phyloP scores from a whole-genome alignment of 2,113 vertebrate genomes.

The Oncorhynchus gorbuscha region DNA sequence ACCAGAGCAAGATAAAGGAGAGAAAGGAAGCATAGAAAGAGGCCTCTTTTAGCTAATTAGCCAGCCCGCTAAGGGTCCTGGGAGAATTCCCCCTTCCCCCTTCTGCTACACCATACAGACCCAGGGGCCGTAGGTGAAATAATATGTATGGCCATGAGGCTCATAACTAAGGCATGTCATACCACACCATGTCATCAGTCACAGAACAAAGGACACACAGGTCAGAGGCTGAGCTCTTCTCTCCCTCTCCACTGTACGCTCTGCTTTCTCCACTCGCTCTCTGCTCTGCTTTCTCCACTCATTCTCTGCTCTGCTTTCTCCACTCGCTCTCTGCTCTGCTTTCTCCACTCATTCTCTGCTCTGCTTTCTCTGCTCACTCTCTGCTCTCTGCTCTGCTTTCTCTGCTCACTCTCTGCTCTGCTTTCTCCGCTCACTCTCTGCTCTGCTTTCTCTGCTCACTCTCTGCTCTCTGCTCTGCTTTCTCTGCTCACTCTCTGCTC shows the following conservation, averaged over 20 bases:
- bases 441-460: too few relatives aligned
- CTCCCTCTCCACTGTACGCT: not conserved
- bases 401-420: not conserved
- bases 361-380: not conserved
- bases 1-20: constrained; percentile 1
- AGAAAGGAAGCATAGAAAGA: constrained; percentile 41
- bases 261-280: not conserved
- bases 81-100: constrained; percentile 8
- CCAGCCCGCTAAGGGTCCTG: constrained; percentile 35
- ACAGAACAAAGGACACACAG: constrained; percentile 31
- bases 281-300: not conserved
- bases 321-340: not conserved
- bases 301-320: not conserved
- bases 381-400: not conserved
- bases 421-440: not conserved
- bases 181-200: not conserved
- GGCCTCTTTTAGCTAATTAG: constrained; percentile 59
- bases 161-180: not conserved
- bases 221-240: too few relatives aligned
- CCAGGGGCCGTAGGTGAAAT: constrained; percentile 35
- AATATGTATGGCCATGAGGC: constrained; percentile 33
- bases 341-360: too few relatives aligned
- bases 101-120: constrained; percentile 21
- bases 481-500: too few relatives aligned
- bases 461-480: too few relatives aligned